These are phyloP conservation scores for Crossaster papposus DNA, from an alignment of 53 echinoderm and acorn worm genomes.

Conservation along the genomic window DNA sequence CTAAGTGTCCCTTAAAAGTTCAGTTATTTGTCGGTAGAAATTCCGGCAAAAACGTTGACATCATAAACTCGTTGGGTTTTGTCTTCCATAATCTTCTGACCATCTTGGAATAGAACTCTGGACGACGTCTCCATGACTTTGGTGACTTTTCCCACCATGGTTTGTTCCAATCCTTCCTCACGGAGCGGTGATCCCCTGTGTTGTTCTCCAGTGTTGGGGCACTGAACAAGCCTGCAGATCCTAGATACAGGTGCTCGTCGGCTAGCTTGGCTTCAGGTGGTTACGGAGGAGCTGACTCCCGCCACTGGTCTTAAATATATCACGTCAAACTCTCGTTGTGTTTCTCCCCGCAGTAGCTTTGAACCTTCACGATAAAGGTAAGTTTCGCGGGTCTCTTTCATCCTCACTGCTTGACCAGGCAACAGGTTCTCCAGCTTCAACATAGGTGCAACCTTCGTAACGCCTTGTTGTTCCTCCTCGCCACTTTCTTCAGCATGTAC, in stretches of 20 bases:
- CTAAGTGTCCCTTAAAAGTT: not conserved
- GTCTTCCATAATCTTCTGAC: not conserved
- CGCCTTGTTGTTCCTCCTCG: not conserved
- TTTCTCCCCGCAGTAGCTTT: too few relatives aligned
- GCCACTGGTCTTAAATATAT: slow-evolving; percentile 10
- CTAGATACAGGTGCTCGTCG: not conserved
- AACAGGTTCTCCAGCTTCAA: not conserved
- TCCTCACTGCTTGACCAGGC: slow-evolving; percentile 6
- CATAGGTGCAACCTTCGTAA: not conserved
- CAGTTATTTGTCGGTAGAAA: not conserved
- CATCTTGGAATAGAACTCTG: slow-evolving; percentile 11
- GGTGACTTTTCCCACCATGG: not conserved
- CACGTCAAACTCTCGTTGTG: slow-evolving; percentile 7
- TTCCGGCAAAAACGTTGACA: not conserved
- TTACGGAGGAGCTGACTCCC: too few relatives aligned
- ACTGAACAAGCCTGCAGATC: not conserved
- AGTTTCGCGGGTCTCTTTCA: slow-evolving; percentile 1
- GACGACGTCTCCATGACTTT: not conserved
- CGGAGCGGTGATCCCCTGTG: not conserved
- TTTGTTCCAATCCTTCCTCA: not conserved
- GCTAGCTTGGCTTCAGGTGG: not conserved
- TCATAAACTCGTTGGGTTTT: not conserved
- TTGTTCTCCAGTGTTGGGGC: not conserved
- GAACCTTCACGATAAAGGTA: slow-evolving; percentile 23
- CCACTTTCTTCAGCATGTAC: not conserved